Conservation (phyloP, 1,140 invertebrate genomes). For the Olivierus martensii region DNA sequence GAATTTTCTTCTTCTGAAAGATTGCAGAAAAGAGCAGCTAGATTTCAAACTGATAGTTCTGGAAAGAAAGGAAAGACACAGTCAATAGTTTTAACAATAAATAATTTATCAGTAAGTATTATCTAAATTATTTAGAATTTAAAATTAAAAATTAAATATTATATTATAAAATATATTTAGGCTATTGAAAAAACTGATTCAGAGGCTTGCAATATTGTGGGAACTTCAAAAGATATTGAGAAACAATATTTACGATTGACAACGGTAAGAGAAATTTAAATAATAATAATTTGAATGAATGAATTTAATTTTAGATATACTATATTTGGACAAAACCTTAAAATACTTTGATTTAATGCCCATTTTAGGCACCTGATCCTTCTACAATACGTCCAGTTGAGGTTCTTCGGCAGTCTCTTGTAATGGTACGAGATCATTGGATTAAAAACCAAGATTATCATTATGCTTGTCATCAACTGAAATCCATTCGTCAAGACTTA, state of each 20-base stretch:
- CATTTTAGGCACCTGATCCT: slow-evolving; percentile 69
- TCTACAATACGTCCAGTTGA: slow-evolving; percentile 75
- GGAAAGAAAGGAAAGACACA: slow-evolving; percentile 4
- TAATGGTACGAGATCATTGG: slow-evolving; percentile 84
- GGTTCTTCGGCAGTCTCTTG: slow-evolving; percentile 67
- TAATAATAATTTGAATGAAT: neutral
- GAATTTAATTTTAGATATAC: slow-evolving; percentile 1
- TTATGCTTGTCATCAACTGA: slow-evolving; percentile 95
- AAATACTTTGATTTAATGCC: slow-evolving; percentile 71
- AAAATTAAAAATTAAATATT: neutral
- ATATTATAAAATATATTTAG: neutral
- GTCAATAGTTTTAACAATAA: slow-evolving; percentile 15
- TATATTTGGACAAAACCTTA: neutral
- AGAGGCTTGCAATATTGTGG: slow-evolving; percentile 57
- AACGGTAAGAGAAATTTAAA: slow-evolving; percentile 39
- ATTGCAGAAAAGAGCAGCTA: slow-evolving; percentile 50
- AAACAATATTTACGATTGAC: slow-evolving; percentile 90
- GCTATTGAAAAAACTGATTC: slow-evolving; percentile 37
- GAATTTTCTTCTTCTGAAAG: slow-evolving; percentile 16
- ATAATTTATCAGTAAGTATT: slow-evolving; percentile 10
- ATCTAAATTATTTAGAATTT: neutral
- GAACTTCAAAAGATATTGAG: slow-evolving; percentile 80
- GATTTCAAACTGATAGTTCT: slow-evolving; percentile 44
- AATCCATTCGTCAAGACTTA: slow-evolving; percentile 95
- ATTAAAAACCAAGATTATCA: slow-evolving; percentile 76